phyloP scores from a whole-genome alignment of 2,888 invertebrate species.

The Apodemia duryi region DNA sequence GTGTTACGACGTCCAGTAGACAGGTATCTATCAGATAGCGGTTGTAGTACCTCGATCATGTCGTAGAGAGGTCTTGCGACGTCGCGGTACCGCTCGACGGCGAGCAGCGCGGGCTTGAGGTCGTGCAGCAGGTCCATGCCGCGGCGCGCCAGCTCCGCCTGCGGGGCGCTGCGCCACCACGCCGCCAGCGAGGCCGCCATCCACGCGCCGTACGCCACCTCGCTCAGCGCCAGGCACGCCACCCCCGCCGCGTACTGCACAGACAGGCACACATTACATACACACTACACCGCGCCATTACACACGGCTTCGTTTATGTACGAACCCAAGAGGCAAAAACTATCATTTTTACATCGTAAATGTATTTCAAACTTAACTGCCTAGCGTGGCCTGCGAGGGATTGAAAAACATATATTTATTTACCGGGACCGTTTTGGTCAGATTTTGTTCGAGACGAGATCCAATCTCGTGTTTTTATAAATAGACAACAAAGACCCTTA shows the following conservation, averaged over 20 bases:
- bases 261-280: conserved; percentile 13
- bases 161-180: conserved; percentile 67
- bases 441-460: no score
- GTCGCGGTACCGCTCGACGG: conserved; percentile 62
- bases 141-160: conserved; percentile 67
- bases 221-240: conserved; percentile 57
- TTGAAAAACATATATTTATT: no score
- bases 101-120: conserved; percentile 68
- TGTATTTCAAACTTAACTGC: no score
- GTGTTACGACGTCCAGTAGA: no score
- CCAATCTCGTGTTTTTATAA: no score
- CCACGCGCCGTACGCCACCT: conserved; percentile 71
- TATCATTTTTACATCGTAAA: no score
- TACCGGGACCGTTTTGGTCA: no score
- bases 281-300: background rate
- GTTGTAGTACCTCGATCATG: conserved; percentile 57
- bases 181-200: conserved; percentile 63
- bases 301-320: no score
- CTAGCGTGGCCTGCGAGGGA: no score
- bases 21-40: background rate
- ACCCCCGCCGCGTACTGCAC: conserved; percentile 59
- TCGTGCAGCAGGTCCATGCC: conserved; percentile 68
- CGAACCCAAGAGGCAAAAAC: no score
- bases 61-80: conserved; percentile 60
- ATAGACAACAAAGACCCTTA: no score